Base-by-base conservation (phyloP, 2,797 vertebrate species). In the Delichon dasypus region DNA sequence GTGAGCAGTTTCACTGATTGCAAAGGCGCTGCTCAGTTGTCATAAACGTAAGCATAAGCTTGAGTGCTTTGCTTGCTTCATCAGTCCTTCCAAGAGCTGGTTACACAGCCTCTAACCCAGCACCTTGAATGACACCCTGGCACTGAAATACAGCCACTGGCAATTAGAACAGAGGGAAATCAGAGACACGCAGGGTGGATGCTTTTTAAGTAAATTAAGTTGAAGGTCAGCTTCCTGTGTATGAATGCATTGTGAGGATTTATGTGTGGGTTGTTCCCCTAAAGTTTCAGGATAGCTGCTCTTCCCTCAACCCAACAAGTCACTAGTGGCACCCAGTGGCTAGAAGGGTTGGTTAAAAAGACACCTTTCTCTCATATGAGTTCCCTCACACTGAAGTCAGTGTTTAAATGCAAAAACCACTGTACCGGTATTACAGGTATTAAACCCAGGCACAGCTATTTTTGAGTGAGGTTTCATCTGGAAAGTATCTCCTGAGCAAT, bases 241-340 rank as follows among this genome's bases (percentile, higher is more conserved):
- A 54, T 67, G 80, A 79, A 44, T 91, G 79, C 79, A 72, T 74
- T 66, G 70, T 58, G 68, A 67, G 3, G 23, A 62, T 85, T 91
- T 82, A 58, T 2, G 1, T 26, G 54, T 13, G 85, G 65, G 32
- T 45, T 72, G 26, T 7, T 29, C 38, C 47, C 3, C 30, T n/a
- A 6, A 62, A 86, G 57, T 74, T 70, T 82, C 29, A 77, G 57
- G 71, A 23, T 50, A 74, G 70, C 93, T 93, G 76, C 71, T 78
- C 8, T 91, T 95, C 70, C 62, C n/a, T 93, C 94, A 90, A 78
- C 71, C 19, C 19, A 91, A 77, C 89, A 97, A 95, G 94, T 96
- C 88, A 94, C 88, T 85, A 96, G 96, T 97, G 93, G 96, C 96
- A 93, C 94, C 95, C 96, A 95, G 96, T 86, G 97, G 95, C 88